Conservation (phyloP, 2,888 invertebrate genomes). For the Drosophila fulvimacula region DNA sequence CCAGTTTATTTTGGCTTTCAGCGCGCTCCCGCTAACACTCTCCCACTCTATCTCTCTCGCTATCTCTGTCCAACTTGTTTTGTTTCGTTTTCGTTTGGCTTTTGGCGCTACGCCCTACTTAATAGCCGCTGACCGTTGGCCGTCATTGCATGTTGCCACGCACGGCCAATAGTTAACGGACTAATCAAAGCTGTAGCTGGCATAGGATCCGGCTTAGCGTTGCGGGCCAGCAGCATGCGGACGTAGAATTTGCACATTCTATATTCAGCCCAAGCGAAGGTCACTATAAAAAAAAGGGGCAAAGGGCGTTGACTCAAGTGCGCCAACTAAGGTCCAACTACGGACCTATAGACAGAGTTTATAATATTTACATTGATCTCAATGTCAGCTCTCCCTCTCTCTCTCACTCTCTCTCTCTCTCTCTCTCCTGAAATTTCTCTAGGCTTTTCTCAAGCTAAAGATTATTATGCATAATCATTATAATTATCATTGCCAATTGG, state of each 20-base stretch:
- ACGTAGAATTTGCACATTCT: background rate
- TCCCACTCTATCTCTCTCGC: background rate
- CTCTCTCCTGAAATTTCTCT: background rate
- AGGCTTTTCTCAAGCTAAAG: too few species aligned
- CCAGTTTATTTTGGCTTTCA: slow-evolving; percentile 9
- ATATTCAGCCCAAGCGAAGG: background rate
- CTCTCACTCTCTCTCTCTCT: background rate
- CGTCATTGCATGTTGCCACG: slow-evolving; percentile 52
- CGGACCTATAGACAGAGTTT: background rate
- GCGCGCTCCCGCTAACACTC: slow-evolving; percentile 1
- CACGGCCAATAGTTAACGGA: slow-evolving; percentile 23
- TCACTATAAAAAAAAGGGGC: background rate
- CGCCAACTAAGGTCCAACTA: background rate
- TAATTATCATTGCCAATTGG: background rate
- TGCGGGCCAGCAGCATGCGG: background rate
- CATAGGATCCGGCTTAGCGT: background rate
- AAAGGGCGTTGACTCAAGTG: too few species aligned
- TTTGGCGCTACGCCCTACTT: slow-evolving; percentile 64
- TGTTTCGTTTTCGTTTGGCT: slow-evolving; percentile 38
- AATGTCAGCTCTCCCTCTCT: background rate
- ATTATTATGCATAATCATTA: background rate
- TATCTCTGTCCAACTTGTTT: slow-evolving; percentile 5
- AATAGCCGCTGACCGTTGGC: slow-evolving; percentile 45
- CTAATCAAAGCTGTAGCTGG: background rate
- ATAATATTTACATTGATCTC: background rate